Percentiles rank a stretch among this genome's conserved stretches.
Conservation (phyloP, 2,113 vertebrate genomes). For the Eleginops maclovinus region DNA sequence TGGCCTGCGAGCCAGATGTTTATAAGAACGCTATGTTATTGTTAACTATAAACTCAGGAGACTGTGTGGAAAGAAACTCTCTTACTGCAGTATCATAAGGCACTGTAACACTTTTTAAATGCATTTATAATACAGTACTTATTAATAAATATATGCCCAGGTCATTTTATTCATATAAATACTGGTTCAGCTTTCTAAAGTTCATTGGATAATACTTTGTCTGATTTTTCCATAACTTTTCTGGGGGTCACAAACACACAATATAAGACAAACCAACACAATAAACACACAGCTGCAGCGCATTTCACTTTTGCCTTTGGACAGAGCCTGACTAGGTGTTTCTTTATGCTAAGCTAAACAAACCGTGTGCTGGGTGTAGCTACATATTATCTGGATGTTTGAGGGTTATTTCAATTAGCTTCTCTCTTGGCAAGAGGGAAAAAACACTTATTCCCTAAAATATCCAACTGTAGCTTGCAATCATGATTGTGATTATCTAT, state of each 20-base stretch:
- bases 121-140: slow-evolving; percentile 62
- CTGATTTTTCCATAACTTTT: neutral
- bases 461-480: too few relatives aligned
- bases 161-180: slow-evolving; percentile 46
- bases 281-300: slow-evolving; percentile 8
- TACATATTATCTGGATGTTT: too few relatives aligned
- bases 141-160: slow-evolving; percentile 55
- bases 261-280: neutral
- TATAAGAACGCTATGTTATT: slow-evolving; percentile 55
- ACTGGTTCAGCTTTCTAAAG: slow-evolving; percentile 12
- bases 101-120: slow-evolving; percentile 48
- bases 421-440: too few relatives aligned
- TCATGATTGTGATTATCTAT: neutral
- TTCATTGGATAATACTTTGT: neutral
- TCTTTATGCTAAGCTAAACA: too few relatives aligned
- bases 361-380: too few relatives aligned
- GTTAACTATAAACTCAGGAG: slow-evolving; percentile 73
- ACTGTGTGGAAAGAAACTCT: slow-evolving; percentile 55
- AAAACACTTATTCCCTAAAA: too few relatives aligned
- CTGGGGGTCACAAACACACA: neutral
- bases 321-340: too few relatives aligned
- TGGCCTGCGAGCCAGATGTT: slow-evolving; percentile 76
- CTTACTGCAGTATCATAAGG: slow-evolving; percentile 42
- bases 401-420: too few relatives aligned
- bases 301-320: neutral